phyloP scores from a whole-genome alignment of 2,113 vertebrate species.

The Paralichthys olivaceus region DNA sequence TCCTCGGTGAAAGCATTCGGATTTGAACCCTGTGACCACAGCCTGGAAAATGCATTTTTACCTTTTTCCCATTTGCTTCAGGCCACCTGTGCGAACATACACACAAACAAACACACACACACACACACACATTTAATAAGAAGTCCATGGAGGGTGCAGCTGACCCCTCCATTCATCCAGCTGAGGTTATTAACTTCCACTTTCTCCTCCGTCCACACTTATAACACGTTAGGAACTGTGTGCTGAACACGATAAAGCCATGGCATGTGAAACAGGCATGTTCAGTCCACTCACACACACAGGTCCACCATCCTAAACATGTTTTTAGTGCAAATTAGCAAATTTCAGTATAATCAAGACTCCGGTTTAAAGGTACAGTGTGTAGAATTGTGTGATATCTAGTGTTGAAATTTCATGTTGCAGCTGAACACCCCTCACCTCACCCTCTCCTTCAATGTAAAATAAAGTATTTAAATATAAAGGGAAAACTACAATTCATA shows the following conservation, averaged over 20 bases:
- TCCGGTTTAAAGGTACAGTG: neutral
- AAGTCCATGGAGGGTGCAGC: slow-evolving; percentile 26
- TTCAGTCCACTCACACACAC: neutral
- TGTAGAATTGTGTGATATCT: too few species aligned
- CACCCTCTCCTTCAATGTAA: too few species aligned
- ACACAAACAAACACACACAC: neutral
- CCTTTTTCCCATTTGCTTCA: slow-evolving; percentile 21
- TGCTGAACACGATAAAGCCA: too few species aligned
- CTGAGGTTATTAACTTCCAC: slow-evolving; percentile 5
- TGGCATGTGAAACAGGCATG: neutral
- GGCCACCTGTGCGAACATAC: slow-evolving; percentile 6
- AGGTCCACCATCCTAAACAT: neutral
- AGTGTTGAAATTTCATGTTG: too few species aligned
- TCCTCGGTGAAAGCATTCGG: neutral
- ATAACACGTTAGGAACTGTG: too few species aligned
- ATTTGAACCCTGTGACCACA: slow-evolving; percentile 20
- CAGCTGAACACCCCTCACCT: too few species aligned
- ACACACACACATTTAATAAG: slow-evolving; percentile 9
- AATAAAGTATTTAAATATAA: too few species aligned
- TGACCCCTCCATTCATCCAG: slow-evolving; percentile 27
- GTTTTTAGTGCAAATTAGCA: slow-evolving; percentile 6
- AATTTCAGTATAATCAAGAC: neutral
- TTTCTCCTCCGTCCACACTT: neutral
- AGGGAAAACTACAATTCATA: too few species aligned
- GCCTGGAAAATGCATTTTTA: neutral